phyloP scores from a whole-genome alignment of 2,113 vertebrate genomes.

The Lepidothrix coronata region DNA sequence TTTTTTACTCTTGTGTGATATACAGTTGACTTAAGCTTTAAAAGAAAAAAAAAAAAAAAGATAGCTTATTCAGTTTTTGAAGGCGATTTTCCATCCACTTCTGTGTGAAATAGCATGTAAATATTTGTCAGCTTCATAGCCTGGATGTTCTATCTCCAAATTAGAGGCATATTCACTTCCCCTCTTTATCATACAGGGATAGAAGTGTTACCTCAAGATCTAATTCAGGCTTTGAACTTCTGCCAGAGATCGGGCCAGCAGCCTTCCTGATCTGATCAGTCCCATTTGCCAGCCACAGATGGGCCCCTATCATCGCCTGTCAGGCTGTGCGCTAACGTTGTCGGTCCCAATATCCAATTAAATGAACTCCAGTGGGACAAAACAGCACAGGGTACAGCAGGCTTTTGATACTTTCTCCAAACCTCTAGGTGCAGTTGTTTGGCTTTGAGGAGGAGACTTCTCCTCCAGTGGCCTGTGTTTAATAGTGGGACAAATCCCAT shows the following conservation, averaged over 20 bases:
- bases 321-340: not conserved
- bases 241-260: constrained; percentile 4
- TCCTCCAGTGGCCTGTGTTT: not conserved
- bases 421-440: not conserved
- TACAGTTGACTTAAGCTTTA: not conserved
- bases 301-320: not conserved
- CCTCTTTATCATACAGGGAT: not conserved
- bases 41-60: not conserved
- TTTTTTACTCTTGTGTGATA: not conserved
- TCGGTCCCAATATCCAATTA: constrained; percentile 9
- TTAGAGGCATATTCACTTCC: not conserved
- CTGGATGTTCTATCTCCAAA: not conserved
- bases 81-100: not conserved
- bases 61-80: not conserved
- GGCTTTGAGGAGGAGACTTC: not conserved
- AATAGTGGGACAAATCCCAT: not conserved
- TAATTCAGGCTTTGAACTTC: constrained; percentile 38
- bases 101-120: not conserved
- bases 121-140: not conserved
- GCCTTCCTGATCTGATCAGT: constrained; percentile 33
- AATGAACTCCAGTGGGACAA: not conserved
- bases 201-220: not conserved
- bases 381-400: not conserved
- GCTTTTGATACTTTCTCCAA: not conserved
- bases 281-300: not conserved